These are phyloP conservation scores for Heterohyrax brucei DNA, from an alignment of 2,797 vertebrate species.

Conservation along the genomic window DNA sequence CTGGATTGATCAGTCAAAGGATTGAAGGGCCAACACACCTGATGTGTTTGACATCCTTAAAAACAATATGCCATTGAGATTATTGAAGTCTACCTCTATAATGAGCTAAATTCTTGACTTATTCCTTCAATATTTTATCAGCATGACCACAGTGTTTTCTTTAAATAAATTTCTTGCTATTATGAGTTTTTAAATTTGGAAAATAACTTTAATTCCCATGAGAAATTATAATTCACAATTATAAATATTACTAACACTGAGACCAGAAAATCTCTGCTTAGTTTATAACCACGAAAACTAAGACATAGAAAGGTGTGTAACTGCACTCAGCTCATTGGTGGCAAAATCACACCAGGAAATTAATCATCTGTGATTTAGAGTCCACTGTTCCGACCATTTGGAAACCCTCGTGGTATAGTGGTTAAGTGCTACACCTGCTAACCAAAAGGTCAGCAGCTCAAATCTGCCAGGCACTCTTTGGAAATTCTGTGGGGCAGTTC, in stretches of 20 bases:
- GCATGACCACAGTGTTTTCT: neutral
- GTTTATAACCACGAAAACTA: slow-evolving; percentile 50
- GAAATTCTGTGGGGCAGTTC: too few species aligned
- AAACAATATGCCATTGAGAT: neutral
- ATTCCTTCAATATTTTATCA: slow-evolving; percentile 55
- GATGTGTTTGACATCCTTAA: neutral
- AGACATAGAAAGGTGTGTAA: slow-evolving; percentile 15
- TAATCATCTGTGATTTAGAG: neutral
- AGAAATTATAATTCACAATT: slow-evolving; percentile 44
- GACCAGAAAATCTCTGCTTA: neutral
- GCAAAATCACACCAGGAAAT: neutral
- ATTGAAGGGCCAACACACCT: neutral
- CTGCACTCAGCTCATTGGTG: neutral
- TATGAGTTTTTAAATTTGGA: slow-evolving; percentile 35
- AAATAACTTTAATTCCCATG: slow-evolving; percentile 51
- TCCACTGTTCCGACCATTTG: neutral
- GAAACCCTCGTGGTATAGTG: too few species aligned
- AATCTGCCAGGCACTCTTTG: too few species aligned
- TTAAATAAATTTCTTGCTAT: slow-evolving; percentile 60
- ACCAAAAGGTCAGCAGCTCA: too few species aligned
- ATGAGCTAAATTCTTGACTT: slow-evolving; percentile 30
- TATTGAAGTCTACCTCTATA: neutral
- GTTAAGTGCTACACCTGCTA: too few species aligned
- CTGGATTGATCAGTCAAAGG: neutral
- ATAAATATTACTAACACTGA: neutral